These are phyloP conservation scores for Ypsolopha scabrella DNA, from an alignment of 2,888 invertebrate species.

Conservation along the genomic window DNA sequence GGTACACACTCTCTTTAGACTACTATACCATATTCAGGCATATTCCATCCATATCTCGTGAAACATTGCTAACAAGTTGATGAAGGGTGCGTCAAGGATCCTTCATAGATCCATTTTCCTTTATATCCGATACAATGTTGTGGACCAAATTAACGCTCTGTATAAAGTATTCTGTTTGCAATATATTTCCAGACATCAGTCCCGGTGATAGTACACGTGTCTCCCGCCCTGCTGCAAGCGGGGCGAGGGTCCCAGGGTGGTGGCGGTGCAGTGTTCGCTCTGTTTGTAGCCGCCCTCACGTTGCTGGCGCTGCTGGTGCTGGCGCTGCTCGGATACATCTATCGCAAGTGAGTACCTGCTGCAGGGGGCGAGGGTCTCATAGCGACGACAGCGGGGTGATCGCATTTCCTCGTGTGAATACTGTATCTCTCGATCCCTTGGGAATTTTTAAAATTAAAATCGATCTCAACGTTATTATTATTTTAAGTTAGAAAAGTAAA, in stretches of 20 bases:
- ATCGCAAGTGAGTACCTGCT: slow-evolving; percentile 78
- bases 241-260: slow-evolving; percentile 51
- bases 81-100: no score
- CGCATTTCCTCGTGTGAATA: no score
- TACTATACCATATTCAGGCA: no score
- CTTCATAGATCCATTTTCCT: no score
- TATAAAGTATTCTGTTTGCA: no score
- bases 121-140: no score
- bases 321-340: slow-evolving; percentile 81
- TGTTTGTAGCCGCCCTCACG: slow-evolving; percentile 79
- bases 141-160: no score
- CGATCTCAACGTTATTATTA: not conserved
- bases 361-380: no score
- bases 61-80: no score
- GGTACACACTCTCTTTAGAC: slow-evolving; percentile 26
- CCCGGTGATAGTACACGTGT: slow-evolving; percentile 75
- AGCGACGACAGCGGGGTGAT: no score
- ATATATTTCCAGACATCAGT: slow-evolving; percentile 61
- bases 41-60: no score
- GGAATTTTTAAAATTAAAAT: not conserved
- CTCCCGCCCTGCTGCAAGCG: slow-evolving; percentile 42
- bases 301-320: slow-evolving; percentile 81
- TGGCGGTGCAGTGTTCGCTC: slow-evolving; percentile 65
- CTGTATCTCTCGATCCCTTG: not conserved
- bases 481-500: no score